Conservation (phyloP, 2,888 invertebrate genomes). For the Diaperis boleti region DNA sequence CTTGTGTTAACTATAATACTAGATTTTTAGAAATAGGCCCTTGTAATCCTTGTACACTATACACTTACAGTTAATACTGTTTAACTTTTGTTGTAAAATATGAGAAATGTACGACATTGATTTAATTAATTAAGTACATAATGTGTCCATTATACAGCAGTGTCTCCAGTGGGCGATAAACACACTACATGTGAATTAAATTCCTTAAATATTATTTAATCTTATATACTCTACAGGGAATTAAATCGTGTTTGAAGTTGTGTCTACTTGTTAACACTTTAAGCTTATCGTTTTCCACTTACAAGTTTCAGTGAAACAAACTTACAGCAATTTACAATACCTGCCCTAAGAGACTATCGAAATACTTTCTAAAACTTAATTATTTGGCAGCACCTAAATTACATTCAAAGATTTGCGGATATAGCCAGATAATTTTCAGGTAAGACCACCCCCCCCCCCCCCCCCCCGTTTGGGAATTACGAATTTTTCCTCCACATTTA, state of each 20-base stretch:
- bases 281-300: slow-evolving; percentile 24
- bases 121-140: no score
- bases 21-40: no score
- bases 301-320: slow-evolving; percentile 1
- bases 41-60: no score
- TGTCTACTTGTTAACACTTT: slow-evolving; percentile 20
- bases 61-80: no score
- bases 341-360: not conserved
- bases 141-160: no score
- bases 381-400: not conserved
- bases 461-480: no score
- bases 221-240: not conserved
- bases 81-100: no score
- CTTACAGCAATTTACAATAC: slow-evolving; percentile 2
- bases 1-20: no score
- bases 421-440: not conserved
- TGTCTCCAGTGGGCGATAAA: no score
- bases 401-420: not conserved
- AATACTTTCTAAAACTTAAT: slow-evolving; percentile 3
- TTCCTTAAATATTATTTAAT: not conserved
- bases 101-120: no score
- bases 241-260: slow-evolving; percentile 15
- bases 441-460: not conserved
- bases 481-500: no score
- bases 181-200: not conserved